phyloP scores from a whole-genome alignment of 1,140 invertebrate genomes.

The Papilio helenus region DNA sequence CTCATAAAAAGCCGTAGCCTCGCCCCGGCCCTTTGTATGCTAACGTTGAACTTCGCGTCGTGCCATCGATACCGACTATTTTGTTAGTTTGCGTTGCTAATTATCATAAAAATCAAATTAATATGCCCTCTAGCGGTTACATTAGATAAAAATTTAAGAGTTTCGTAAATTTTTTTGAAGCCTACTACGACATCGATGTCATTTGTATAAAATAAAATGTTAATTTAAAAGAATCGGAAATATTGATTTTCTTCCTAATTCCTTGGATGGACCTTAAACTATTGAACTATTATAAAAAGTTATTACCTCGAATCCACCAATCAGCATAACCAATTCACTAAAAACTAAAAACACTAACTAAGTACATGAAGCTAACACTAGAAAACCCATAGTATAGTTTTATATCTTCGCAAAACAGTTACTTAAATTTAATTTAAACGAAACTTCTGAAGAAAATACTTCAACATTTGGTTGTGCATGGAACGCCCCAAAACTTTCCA shows the following conservation, averaged over 20 bases:
- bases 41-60: slow-evolving; percentile 73
- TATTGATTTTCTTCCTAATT: not conserved
- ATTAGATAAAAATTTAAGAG: slow-evolving; percentile 50
- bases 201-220: slow-evolving; percentile 32
- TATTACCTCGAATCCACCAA: not conserved
- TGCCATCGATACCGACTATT: slow-evolving; percentile 60
- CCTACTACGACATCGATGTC: not conserved
- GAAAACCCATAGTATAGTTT: not conserved
- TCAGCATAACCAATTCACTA: not conserved
- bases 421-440: not conserved
- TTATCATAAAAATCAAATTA: slow-evolving; percentile 72
- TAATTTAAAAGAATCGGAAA: slow-evolving; percentile 23
- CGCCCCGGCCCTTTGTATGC: slow-evolving; percentile 73
- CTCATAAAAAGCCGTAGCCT: slow-evolving; percentile 76
- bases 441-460: slow-evolving; percentile 42
- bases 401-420: not conserved
- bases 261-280: not conserved
- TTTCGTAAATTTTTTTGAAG: slow-evolving; percentile 39
- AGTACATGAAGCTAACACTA: not conserved
- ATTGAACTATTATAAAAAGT: not conserved
- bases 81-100: slow-evolving; percentile 60
- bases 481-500: slow-evolving; percentile 76
- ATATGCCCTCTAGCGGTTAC: slow-evolving; percentile 63
- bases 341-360: not conserved
- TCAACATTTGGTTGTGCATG: slow-evolving; percentile 40